Conservation (phyloP, 1,140 invertebrate species). For the Aphis craccivora region DNA sequence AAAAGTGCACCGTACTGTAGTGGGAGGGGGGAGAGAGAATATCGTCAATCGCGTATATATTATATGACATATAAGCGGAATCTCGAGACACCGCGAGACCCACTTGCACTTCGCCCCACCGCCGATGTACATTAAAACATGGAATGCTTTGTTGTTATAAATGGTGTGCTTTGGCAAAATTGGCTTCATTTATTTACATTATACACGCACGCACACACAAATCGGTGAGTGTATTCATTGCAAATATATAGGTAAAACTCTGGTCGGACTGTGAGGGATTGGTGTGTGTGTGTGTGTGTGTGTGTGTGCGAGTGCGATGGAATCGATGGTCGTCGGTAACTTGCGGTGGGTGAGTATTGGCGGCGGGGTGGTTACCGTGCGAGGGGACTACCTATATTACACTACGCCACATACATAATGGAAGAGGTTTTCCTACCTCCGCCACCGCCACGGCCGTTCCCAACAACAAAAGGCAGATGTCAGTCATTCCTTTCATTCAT, state of each 20-base stretch:
- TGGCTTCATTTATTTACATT: constrained; percentile 51
- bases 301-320: neutral
- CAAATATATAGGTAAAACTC: neutral
- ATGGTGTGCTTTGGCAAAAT: constrained; percentile 49
- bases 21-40: neutral
- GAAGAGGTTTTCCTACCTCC: constrained; percentile 15
- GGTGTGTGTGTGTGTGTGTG: neutral
- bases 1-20: neutral
- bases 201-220: neutral
- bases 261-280: neutral
- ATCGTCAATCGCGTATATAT: neutral
- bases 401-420: constrained; percentile 44
- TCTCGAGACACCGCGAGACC: neutral
- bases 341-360: neutral
- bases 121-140: neutral
- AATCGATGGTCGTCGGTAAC: neutral
- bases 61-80: constrained; percentile 22
- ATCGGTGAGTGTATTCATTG: neutral
- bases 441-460: neutral
- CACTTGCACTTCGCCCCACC: neutral
- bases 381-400: neutral
- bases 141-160: constrained; percentile 51
- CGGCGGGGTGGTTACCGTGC: neutral
- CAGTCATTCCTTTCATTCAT: constrained; percentile 44
- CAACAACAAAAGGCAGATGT: constrained; percentile 49